Percentiles rank a stretch among this genome's conserved stretches.
Evolutionary conservation across 2,113 vertebrate species (phyloP).

Genomic region (Falcunculus frontatus): DNA sequence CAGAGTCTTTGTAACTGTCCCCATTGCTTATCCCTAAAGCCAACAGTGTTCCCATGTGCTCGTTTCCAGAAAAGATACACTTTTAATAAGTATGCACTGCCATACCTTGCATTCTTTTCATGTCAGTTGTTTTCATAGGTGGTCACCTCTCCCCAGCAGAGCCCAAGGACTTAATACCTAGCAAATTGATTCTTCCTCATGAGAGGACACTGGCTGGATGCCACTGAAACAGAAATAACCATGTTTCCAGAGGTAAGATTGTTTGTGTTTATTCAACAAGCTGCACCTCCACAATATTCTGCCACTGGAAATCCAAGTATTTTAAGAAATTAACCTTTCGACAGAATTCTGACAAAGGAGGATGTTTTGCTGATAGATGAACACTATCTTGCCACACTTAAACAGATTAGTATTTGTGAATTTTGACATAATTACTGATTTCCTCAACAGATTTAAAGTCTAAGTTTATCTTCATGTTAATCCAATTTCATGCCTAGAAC

Average conservation of each 20-base stretch:
- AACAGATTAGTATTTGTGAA: conserved; percentile 50
- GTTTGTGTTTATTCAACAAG: not conserved
- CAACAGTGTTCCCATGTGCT: not conserved
- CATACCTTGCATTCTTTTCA: not conserved
- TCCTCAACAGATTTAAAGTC: conserved; percentile 65
- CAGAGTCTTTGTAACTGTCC: not conserved
- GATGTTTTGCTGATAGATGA: not conserved
- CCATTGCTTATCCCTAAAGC: not conserved
- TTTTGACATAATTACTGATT: conserved; percentile 70
- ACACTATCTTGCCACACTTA: not conserved
- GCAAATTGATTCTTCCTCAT: conserved; percentile 48
- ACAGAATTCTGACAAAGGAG: not conserved
- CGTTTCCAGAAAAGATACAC: not conserved
- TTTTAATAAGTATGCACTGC: not conserved
- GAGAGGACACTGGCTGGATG: not conserved
- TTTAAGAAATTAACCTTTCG: not conserved
- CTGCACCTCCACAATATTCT: not conserved
- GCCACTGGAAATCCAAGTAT: not conserved
- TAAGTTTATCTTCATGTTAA: conserved; percentile 72
- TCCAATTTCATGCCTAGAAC: conserved; percentile 77
- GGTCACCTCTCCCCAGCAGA: not conserved
- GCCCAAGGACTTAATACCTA: not conserved
- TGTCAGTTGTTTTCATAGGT: conserved; percentile 1
- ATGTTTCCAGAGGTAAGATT: not conserved
- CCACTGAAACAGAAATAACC: conserved; percentile 32